A percentile compares a stretch with the other conserved stretches of the same genome.
Evolutionary conservation across 2,888 invertebrate genomes (phyloP).

Genomic region (Amphimallon solstitiale): DNA sequence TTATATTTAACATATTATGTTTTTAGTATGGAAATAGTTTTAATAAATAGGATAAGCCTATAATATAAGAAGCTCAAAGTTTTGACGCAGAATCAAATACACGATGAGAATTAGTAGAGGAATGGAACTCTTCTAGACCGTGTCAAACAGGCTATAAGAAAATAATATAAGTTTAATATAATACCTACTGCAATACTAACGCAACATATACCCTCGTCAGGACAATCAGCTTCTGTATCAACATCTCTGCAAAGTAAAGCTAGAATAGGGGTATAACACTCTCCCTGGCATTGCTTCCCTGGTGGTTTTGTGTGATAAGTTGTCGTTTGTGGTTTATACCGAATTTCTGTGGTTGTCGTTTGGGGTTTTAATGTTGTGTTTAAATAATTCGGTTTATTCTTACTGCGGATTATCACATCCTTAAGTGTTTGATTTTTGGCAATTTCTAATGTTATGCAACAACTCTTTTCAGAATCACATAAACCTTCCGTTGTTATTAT

Average conservation of each 20-base stretch:
- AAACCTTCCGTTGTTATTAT: constrained; percentile 78
- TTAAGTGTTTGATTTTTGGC: constrained; percentile 77
- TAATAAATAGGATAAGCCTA: no score
- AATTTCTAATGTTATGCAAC: constrained; percentile 82
- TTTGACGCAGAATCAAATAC: no score
- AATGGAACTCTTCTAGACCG: no score
- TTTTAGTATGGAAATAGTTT: no score
- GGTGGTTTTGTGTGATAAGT: constrained; percentile 61
- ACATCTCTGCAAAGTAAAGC: constrained; percentile 88
- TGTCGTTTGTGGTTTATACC: constrained; percentile 51
- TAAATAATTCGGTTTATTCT: constrained; percentile 65
- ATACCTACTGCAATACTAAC: constrained; percentile 67
- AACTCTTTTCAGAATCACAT: constrained; percentile 79
- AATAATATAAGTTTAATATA: no score
- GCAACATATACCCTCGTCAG: constrained; percentile 83
- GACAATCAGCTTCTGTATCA: constrained; percentile 80
- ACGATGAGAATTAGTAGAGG: no score
- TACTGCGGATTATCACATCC: constrained; percentile 78
- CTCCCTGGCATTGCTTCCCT: constrained; percentile 79
- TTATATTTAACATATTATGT: no score
- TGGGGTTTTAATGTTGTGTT: constrained; percentile 56
- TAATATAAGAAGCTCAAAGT: no score
- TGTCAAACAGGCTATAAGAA: no score
- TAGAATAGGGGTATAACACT: constrained; percentile 85
- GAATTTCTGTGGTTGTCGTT: constrained; percentile 57